Evolutionary conservation across 2,888 invertebrate genomes (phyloP).

Genomic region (Pyrgus malvae): DNA sequence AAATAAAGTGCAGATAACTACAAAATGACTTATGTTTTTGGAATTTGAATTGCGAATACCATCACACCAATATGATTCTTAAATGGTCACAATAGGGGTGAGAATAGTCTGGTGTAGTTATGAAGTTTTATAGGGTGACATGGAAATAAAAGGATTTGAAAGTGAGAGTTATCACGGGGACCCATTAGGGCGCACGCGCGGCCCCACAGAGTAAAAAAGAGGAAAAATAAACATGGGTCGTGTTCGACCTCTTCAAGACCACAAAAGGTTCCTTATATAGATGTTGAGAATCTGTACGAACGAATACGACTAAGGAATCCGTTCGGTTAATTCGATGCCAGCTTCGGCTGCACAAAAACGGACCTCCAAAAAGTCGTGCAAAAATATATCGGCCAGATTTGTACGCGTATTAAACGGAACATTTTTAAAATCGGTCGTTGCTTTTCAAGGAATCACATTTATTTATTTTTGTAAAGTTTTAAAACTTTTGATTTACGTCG

Average conservation of each 20-base stretch:
- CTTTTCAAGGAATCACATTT: no score
- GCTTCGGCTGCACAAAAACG: neutral
- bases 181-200: slow-evolving; percentile 80
- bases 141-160: slow-evolving; percentile 72
- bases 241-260: slow-evolving; percentile 36
- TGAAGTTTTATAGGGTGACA: slow-evolving; percentile 58
- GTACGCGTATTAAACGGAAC: no score
- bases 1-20: slow-evolving; percentile 80
- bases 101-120: slow-evolving; percentile 35
- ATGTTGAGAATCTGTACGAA: slow-evolving; percentile 5
- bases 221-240: slow-evolving; percentile 44
- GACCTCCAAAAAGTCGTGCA: no score
- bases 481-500: no score
- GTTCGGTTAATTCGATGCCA: neutral
- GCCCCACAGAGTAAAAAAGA: slow-evolving; percentile 58
- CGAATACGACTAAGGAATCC: neutral
- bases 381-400: no score
- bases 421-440: no score
- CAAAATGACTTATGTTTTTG: slow-evolving; percentile 79
- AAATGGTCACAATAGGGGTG: slow-evolving; percentile 36
- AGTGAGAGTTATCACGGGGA: slow-evolving; percentile 80
- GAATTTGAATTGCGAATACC: slow-evolving; percentile 62
- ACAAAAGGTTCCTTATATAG: slow-evolving; percentile 36
- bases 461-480: no score
- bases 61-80: slow-evolving; percentile 32